Evolutionary conservation across 37 sponge, comb jelly and placozoan species (phyloP), one percentile per base, ranked within the genome.

Genomic region (Hormiphora californensis): DNA sequence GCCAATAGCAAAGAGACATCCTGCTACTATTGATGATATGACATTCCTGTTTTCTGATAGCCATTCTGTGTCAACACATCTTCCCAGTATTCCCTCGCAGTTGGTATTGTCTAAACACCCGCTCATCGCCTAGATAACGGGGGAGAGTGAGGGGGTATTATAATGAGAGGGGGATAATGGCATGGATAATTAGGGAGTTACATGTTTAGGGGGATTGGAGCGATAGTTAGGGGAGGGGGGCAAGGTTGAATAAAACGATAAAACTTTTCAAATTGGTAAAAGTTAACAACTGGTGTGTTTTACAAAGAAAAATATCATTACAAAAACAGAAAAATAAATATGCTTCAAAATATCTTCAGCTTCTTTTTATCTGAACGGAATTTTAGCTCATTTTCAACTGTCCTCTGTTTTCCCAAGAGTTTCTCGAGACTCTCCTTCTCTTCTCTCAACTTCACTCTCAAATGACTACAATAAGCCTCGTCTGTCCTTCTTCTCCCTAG

Each of bases 1-100:
- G 0, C 94, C 94, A 34, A 91, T 28, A 23, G 92, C 86, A 89
- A 94, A 94, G 92, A 73, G 23, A 40, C 39, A 73, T 12, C 81
- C 81, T 43, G 81, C 41, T 2, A 73, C 27, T 22, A 73, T 73
- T n/a, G 81, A 73, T 9, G 81, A 73, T 33, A 73, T 73, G 44
- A 46, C 81, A 41, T 73, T 73, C 11, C 81, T 43, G 39, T 46
- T 43, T 40, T 73, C 81, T 22, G 81, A 38, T 4, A 73, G 23
- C 81, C 81, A 73, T n/a, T 73, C 81, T 25, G 36, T 73, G 23
- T 73, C 81, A 57, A 57, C 27, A 12, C n/a, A 4, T 28, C 61
- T 30, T 5, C 61, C n/a, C 46, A 33, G 43, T 43, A 33, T 43
- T 4, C 43, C 81, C 21, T 46, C 35, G 38, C 81, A 73, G 39